Evolutionary conservation across 1,140 invertebrate genomes (phyloP), one percentile per base, ranked within the genome.

Genomic region (Diplogasteroides magnus): DNA sequence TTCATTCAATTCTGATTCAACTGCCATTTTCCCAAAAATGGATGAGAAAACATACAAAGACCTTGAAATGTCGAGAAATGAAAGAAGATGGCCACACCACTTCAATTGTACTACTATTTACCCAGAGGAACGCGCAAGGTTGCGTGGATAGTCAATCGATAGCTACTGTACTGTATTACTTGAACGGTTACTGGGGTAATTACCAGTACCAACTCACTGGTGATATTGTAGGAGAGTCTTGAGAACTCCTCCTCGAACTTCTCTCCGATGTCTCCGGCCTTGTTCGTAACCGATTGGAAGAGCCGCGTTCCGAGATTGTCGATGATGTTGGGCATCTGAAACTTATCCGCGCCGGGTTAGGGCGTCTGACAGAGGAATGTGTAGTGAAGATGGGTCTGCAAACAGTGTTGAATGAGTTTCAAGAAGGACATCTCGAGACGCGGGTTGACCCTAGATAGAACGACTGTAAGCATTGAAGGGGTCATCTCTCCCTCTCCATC

Each of bases 231-330:
- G 2, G 64, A 61, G 11, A 72, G 61, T 0, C 66, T 27, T 25
- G 58, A 31, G 65, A 72, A 72, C 26, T 72, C 70, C 13, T 68
- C 70, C 31, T 72, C 70, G 28, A 72, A 72, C 27, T 67, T 67
- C n/a, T 72, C 70, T 3, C 70, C 70, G 2, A 72, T 32, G 31
- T 72, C 70, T 19, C 70, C 70, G 37, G 70, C 70, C 48, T 72
- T 72, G 23, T 72, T 61, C 14, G 70, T 68, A 13, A 72, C 70
- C 2, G 70, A 72, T 67, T 72, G 66, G 66, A 72, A 72, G n/a
- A 72, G 48, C 1, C 70, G 70, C 2, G 70, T 72, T 1, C 70
- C 70, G 15, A 72, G 61, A 61, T 72, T 68, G 28, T 72, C 67
- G 32, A 72, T 26, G 64, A 72, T 72, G 48, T 37, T 37, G 31